These are phyloP conservation scores for Brachyistius frenatus DNA, from an alignment of 2,113 vertebrate genomes.

Conservation along the genomic window DNA sequence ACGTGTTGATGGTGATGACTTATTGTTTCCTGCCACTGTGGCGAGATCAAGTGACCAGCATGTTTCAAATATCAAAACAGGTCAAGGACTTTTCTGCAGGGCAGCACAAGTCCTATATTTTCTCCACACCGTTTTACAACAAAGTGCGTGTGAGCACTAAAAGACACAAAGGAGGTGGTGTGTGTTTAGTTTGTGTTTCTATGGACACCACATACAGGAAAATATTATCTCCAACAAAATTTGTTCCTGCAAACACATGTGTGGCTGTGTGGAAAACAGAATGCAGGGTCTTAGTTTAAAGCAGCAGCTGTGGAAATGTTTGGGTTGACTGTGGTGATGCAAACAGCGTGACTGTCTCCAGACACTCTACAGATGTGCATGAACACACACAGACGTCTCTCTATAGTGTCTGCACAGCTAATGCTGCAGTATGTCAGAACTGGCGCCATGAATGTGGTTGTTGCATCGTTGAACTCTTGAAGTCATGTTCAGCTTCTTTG, in stretches of 20 bases:
- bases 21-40: conserved; percentile 39
- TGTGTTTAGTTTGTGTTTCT: neutral
- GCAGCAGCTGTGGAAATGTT: conserved; percentile 63
- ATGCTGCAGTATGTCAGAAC: conserved; percentile 28
- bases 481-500: conserved; percentile 26
- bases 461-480: conserved; percentile 46
- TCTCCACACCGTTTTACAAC: neutral
- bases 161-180: neutral
- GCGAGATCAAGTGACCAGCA: conserved; percentile 13
- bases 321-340: conserved; percentile 47
- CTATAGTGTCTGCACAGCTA: conserved; percentile 8
- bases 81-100: conserved; percentile 53
- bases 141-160: neutral
- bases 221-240: neutral
- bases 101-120: conserved; percentile 24
- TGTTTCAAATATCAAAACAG: conserved; percentile 45
- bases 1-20: conserved; percentile 55
- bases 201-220: neutral
- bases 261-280: conserved; percentile 39
- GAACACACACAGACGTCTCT: conserved; percentile 18
- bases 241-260: conserved; percentile 17
- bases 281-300: conserved; percentile 24
- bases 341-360: conserved; percentile 51
- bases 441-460: conserved; percentile 30
- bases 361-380: conserved; percentile 50